Conservation (phyloP, 2,797 vertebrate genomes). For the Mormyrus hasselquistii region DNA sequence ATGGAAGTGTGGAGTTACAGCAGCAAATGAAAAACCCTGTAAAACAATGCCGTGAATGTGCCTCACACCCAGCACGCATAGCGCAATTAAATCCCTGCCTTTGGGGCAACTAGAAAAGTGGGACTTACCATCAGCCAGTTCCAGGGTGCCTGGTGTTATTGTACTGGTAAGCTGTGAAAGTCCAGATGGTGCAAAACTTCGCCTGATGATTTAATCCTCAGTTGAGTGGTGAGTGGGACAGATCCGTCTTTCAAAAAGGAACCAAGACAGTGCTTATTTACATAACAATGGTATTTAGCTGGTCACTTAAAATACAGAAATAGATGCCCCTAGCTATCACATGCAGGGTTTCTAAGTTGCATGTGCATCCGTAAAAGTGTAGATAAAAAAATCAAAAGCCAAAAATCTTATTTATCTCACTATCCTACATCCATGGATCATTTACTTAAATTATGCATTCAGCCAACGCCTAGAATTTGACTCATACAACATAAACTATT, state of each 20-base stretch:
- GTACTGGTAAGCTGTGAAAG: conserved; percentile 61
- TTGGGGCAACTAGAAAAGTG: conserved; percentile 40
- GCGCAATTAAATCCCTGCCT: background rate
- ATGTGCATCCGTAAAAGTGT: background rate
- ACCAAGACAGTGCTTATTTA: background rate
- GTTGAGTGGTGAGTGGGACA: conserved; percentile 36
- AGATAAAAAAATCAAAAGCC: background rate
- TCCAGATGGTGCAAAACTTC: conserved; percentile 73
- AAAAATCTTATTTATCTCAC: background rate
- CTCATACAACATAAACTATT: background rate
- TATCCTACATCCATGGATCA: background rate
- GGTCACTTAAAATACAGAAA: conserved; percentile 2
- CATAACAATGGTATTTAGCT: conserved; percentile 16
- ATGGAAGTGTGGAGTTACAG: background rate
- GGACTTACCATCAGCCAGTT: conserved; percentile 33
- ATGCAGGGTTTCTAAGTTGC: background rate
- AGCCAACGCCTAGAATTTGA: background rate
- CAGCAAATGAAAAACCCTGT: conserved; percentile 14
- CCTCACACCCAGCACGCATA: background rate
- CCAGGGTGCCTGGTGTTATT: conserved; percentile 63
- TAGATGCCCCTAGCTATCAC: background rate
- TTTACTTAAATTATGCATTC: background rate
- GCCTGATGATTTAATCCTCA: conserved; percentile 61
- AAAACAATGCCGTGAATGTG: conserved; percentile 24
- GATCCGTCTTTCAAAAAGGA: background rate